Evolutionary conservation across 1,140 invertebrate genomes (phyloP), one percentile per base, ranked within the genome.

Genomic region (Caenorhabditis briggsae): DNA sequence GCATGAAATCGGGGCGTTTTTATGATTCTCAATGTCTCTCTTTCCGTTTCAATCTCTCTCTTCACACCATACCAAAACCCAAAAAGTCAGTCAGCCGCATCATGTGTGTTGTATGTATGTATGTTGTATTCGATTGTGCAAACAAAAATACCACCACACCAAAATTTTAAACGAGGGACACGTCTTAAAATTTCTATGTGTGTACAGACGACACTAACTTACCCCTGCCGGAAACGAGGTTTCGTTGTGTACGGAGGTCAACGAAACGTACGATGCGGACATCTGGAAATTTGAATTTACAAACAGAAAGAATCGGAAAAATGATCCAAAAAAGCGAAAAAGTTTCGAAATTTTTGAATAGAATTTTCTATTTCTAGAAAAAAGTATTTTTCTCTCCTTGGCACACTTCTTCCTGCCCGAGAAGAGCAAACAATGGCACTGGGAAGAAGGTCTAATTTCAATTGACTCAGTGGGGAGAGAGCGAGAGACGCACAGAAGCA

Each of bases 171-270:
- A 33, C 1, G 33, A 33, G 33, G 33, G 33, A 33, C 59, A 25
- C 59, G 20, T 2, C 8, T 11, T 20, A 11, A 25, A 20, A 11
- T 61, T 46, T 18, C 12, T 16, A 18, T 7, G 2, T n/a, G 6
- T 18, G 0, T 7, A 5, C 6, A 25, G 14, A 25, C 7, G n/a
- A n/a, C n/a, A n/a, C n/a, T n/a, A 23, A 50, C 83, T 84, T 65
- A 84, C 83, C 83, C 83, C 83, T 8, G 83, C 33, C 2, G 83
- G 83, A 65, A 84, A 84, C 33, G 18, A 61, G 14, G 83, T 84
- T 25, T 84, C 56, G n/a, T 61, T 84, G 12, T 84, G 83, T 16
- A 23, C 9, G 11, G 55, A 48, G 59, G 43, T 50, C 53, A 65
- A 9, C 53, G 55, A 59, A 2, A 14, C 33, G 41, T 43, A 18